phyloP scores from a whole-genome alignment of 2,113 vertebrate genomes.

The Pteropus alecto region DNA sequence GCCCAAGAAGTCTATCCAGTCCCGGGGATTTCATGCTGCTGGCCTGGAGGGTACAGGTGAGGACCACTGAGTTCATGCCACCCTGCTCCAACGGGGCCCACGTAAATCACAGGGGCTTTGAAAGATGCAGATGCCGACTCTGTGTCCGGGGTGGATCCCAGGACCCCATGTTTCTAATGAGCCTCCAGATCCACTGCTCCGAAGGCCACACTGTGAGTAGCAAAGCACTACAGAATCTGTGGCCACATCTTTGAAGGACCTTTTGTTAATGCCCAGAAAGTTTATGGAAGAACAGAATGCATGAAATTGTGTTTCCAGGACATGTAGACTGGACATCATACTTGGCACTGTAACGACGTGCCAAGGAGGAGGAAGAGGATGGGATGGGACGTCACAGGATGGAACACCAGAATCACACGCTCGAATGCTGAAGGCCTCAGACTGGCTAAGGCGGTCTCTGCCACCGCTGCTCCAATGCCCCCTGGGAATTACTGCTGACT shows the following conservation, averaged over 20 bases:
- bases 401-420: neutral
- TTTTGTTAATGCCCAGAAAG: neutral
- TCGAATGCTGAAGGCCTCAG: rapidly evolving
- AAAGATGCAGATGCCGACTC: neutral
- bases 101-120: neutral
- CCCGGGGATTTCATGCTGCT: neutral
- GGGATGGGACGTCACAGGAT: too few relatives aligned
- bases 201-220: neutral
- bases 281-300: neutral
- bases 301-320: neutral
- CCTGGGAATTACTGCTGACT: neutral
- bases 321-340: neutral
- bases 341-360: neutral
- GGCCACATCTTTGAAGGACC: neutral
- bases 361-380: neutral
- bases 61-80: rapidly evolving
- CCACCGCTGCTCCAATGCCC: too few relatives aligned
- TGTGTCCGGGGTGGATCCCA: neutral
- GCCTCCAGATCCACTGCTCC: neutral
- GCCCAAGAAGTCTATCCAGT: neutral
- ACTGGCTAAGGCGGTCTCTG: neutral
- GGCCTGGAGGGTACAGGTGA: too few relatives aligned
- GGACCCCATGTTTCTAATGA: neutral
- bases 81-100: neutral
- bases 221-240: neutral